A percentile compares a stretch with the other conserved stretches of the same genome.
phyloP scores from a whole-genome alignment of 2,888 invertebrate species.

The Tortrix viridana region DNA sequence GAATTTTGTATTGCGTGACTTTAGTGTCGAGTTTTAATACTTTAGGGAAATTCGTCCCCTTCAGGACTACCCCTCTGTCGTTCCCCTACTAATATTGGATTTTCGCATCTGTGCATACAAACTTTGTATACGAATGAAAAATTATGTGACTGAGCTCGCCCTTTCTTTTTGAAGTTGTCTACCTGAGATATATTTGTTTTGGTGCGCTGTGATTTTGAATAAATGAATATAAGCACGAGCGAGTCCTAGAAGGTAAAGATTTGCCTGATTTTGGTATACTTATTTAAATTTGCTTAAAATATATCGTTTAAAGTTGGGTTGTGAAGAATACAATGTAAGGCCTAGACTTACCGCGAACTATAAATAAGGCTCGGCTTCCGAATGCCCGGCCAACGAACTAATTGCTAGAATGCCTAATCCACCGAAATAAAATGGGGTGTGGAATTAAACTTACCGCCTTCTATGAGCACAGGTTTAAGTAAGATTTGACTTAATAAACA shows the following conservation, averaged over 20 bases:
- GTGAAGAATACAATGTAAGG: conserved; percentile 53
- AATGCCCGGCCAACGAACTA: conserved; percentile 67
- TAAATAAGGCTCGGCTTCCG: conserved; percentile 65
- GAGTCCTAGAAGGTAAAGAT: conserved; percentile 30
- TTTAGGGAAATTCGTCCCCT: conserved; percentile 74
- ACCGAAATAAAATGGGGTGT: conserved; percentile 65
- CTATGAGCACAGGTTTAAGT: conserved; percentile 46
- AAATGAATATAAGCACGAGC: background rate
- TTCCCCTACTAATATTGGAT: conserved; percentile 77
- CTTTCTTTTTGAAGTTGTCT: conserved; percentile 23
- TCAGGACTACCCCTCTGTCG: conserved; percentile 57
- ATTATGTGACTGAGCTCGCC: conserved; percentile 63
- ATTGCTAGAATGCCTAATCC: conserved; percentile 69
- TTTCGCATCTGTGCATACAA: conserved; percentile 74
- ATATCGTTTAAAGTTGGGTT: conserved; percentile 52
- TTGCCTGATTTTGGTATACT: conserved; percentile 5
- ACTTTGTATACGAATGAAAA: conserved; percentile 74
- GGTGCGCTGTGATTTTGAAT: background rate
- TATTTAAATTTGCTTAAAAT: too few species aligned
- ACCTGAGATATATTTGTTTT: conserved; percentile 6
- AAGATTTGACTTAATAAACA: background rate
- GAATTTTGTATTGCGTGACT: conserved; percentile 77
- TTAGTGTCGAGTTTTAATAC: conserved; percentile 58
- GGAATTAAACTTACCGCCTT: conserved; percentile 46
- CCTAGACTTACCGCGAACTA: conserved; percentile 56